phyloP scores from a whole-genome alignment of 2,797 vertebrate genomes.

The Steatocranus sp. region DNA sequence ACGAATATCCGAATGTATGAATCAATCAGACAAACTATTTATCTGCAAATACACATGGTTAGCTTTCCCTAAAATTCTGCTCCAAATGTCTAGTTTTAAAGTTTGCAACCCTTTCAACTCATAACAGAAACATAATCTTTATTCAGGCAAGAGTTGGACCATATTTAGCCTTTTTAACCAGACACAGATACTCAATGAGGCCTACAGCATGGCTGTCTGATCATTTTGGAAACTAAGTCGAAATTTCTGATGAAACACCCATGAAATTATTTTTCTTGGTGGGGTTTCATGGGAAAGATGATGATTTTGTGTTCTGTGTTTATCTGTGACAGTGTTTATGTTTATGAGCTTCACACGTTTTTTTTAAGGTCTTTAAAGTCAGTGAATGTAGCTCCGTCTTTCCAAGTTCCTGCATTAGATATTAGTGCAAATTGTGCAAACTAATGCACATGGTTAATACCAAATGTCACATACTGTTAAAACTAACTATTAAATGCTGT shows the following conservation, averaged over 20 bases:
- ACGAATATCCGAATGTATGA: neutral
- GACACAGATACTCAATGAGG: neutral
- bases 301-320: neutral
- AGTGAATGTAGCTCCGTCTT: neutral
- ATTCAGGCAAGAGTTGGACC: neutral
- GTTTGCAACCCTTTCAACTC: neutral
- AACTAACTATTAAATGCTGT: neutral
- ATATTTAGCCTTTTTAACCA: neutral
- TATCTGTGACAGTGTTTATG: neutral
- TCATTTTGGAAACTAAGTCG: neutral
- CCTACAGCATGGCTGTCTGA: neutral
- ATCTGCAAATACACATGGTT: neutral
- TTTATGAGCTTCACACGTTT: neutral
- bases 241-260: slow-evolving; percentile 2
- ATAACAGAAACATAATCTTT: neutral
- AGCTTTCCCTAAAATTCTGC: neutral
- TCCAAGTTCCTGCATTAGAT: neutral
- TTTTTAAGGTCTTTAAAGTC: neutral
- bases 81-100: neutral
- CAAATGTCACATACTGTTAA: neutral
- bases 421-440: neutral
- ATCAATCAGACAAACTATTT: neutral
- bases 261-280: neutral
- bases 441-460: neutral
- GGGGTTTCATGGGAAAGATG: neutral